These are phyloP conservation scores for Eupeodes corollae DNA, from an alignment of 1,140 invertebrate species.

Conservation along the genomic window DNA sequence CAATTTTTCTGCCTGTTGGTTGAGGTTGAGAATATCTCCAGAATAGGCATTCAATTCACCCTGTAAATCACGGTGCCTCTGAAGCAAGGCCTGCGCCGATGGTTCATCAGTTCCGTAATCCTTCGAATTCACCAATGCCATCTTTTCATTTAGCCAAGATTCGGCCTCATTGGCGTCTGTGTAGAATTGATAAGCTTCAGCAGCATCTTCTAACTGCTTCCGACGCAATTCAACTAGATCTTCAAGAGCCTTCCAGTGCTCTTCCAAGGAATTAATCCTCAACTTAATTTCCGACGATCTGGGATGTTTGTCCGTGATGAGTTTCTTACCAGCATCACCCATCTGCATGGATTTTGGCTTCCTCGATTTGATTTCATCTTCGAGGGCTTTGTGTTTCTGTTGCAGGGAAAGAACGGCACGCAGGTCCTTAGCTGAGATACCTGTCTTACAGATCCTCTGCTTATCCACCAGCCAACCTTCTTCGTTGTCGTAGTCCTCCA, in stretches of 20 bases:
- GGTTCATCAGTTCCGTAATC: slow-evolving; percentile 87
- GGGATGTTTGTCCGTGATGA: slow-evolving; percentile 68
- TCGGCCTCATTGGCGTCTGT: slow-evolving; percentile 96
- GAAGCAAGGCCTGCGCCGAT: slow-evolving; percentile 71
- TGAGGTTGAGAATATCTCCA: slow-evolving; percentile 77
- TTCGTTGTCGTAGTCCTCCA: slow-evolving; percentile 88
- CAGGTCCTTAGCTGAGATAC: slow-evolving; percentile 87
- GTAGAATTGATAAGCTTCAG: slow-evolving; percentile 89
- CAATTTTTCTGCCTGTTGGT: slow-evolving; percentile 72
- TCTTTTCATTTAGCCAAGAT: slow-evolving; percentile 92
- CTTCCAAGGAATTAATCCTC: slow-evolving; percentile 66
- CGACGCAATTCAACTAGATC: slow-evolving; percentile 72
- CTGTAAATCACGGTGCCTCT: slow-evolving; percentile 76
- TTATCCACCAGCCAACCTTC: slow-evolving; percentile 90
- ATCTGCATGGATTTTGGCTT: slow-evolving; percentile 69
- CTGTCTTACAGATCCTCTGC: slow-evolving; percentile 78
- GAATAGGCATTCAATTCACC: slow-evolving; percentile 86
- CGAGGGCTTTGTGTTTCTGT: slow-evolving; percentile 88
- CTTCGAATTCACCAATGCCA: slow-evolving; percentile 71
- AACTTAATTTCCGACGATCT: slow-evolving; percentile 64
- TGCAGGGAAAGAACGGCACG: slow-evolving; percentile 77
- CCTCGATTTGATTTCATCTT: slow-evolving; percentile 87
- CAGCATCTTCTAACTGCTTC: slow-evolving; percentile 84
- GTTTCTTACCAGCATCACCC: slow-evolving; percentile 54
- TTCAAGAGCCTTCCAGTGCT: slow-evolving; percentile 76